Percentiles rank a stretch among this genome's conserved stretches.
Conservation (phyloP, 2,797 vertebrate species). For the Hapalemur alaotrensis region DNA sequence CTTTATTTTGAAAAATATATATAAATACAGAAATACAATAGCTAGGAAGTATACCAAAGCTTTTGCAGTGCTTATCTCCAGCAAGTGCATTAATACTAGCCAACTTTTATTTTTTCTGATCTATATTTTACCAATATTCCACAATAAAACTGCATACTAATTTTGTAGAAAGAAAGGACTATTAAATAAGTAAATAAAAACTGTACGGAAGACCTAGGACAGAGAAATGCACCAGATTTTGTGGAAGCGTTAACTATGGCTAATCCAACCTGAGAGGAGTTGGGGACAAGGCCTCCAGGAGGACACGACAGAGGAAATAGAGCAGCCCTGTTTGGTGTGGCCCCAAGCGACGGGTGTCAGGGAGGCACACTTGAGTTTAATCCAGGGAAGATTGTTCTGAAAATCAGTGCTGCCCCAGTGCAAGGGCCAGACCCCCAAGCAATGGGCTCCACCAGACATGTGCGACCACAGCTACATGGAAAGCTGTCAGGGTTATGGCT, state of each 20-base stretch:
- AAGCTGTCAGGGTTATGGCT: background rate
- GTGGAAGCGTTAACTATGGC: background rate
- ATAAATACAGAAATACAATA: background rate
- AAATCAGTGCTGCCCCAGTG: background rate
- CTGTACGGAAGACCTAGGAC: background rate
- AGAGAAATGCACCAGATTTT: background rate
- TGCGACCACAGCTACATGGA: background rate
- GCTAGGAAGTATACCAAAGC: background rate
- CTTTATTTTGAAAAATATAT: background rate
- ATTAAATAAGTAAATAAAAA: background rate
- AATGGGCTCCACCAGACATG: background rate
- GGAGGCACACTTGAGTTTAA: background rate
- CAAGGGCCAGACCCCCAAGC: accelerated
- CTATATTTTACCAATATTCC: background rate
- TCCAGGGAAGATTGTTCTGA: background rate
- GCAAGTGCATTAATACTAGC: background rate
- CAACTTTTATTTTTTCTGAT: background rate
- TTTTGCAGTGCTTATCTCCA: background rate
- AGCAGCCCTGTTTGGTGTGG: background rate
- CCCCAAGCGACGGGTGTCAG: background rate
- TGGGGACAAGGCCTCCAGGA: background rate
- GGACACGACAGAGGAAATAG: background rate
- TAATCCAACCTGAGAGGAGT: background rate
- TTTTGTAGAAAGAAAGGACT: background rate
- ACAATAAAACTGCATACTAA: background rate